Percentiles rank a stretch among this genome's conserved stretches.
Conservation (phyloP, 2,797 vertebrate genomes). For the Eupleurogrammus muticus region DNA sequence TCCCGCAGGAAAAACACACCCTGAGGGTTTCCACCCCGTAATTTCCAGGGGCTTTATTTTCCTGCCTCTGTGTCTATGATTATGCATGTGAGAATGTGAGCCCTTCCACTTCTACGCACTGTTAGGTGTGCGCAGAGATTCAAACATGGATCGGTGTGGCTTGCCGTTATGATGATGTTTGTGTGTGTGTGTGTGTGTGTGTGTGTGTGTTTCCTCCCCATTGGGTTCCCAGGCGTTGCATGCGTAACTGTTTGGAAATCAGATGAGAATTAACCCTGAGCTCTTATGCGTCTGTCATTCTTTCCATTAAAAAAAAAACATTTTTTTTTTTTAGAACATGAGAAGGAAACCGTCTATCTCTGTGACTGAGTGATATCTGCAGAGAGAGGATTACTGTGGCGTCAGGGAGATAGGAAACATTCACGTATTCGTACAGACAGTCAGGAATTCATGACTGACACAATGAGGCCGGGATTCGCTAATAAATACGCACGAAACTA, state of each 20-base stretch:
- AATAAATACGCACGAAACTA: conserved; percentile 52
- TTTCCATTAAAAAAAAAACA: conserved; percentile 52
- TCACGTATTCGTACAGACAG: conserved; percentile 50
- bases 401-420: conserved; percentile 52
- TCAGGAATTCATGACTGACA: conserved; percentile 61
- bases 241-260: conserved; percentile 39
- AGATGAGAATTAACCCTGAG: conserved; percentile 34
- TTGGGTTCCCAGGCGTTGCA: conserved; percentile 1
- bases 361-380: conserved; percentile 60
- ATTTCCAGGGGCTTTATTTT: conserved; percentile 59
- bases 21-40: conserved; percentile 41
- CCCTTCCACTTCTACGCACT: conserved; percentile 9
- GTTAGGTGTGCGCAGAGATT: conserved; percentile 39
- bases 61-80: conserved; percentile 41
- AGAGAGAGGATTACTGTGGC: conserved; percentile 64
- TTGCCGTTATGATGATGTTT: conserved; percentile 21
- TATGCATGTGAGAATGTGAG: conserved; percentile 34
- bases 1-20: conserved; percentile 41
- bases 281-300: conserved; percentile 36
- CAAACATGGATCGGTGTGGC: conserved; percentile 13
- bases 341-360: conserved; percentile 57
- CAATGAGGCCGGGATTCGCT: conserved; percentile 51
- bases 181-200: too few species aligned
- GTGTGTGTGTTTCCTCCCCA: conserved; percentile 4
- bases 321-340: conserved; percentile 63